phyloP scores from a whole-genome alignment of 2,113 vertebrate genomes.

The Noctilio leporinus region DNA sequence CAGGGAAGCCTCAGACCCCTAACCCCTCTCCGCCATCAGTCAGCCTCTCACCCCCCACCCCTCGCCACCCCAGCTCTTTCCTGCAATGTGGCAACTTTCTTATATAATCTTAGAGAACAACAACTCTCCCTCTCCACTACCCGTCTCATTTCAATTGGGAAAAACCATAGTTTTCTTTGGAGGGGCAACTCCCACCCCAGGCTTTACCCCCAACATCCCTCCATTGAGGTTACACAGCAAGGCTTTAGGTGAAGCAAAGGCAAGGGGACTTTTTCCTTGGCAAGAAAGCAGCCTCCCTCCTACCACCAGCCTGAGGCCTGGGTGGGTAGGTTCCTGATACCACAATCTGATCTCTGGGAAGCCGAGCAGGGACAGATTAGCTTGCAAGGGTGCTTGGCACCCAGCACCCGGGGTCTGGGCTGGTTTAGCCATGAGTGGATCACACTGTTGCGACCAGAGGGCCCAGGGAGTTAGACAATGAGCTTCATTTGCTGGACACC shows the following conservation, averaged over 20 bases:
- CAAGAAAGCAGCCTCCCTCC: slow-evolving; percentile 25
- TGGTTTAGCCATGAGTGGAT: background rate
- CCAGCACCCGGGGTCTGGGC: background rate
- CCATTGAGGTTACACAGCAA: background rate
- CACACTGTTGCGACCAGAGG: background rate
- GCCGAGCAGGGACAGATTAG: background rate
- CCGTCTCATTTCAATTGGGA: background rate
- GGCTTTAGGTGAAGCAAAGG: slow-evolving; percentile 29
- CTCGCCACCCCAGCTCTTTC: slow-evolving; percentile 29
- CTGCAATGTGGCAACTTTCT: slow-evolving; percentile 35
- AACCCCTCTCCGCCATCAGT: background rate
- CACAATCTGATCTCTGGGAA: slow-evolving; percentile 47
- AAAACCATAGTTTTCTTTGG: background rate
- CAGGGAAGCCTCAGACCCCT: background rate
- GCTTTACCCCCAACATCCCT: slow-evolving; percentile 11
- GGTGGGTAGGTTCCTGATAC: background rate
- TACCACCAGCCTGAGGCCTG: slow-evolving; percentile 39
- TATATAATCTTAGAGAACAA: background rate
- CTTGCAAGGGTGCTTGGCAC: background rate
- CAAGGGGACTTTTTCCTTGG: slow-evolving; percentile 28
- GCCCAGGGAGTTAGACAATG: background rate
- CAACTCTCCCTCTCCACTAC: background rate
- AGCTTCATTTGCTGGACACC: background rate
- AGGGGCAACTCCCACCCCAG: background rate
- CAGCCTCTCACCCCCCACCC: background rate